Percentiles rank a stretch among this genome's conserved stretches.
phyloP scores from a whole-genome alignment of 2,888 invertebrate genomes.

The Germaria angustata region DNA sequence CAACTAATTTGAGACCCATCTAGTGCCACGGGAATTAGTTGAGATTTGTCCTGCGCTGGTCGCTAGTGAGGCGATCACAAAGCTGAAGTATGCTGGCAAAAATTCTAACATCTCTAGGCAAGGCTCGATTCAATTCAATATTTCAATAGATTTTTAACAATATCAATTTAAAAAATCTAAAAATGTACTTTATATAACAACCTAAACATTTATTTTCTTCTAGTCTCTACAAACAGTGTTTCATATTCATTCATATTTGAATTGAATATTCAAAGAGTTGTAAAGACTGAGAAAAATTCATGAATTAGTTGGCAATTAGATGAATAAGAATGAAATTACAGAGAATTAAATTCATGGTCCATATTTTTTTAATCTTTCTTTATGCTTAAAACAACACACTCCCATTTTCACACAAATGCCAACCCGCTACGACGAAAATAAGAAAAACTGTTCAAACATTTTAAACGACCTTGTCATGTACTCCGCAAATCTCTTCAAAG shows the following conservation, averaged over 20 bases:
- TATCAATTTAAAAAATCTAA: too few species aligned
- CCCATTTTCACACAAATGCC: not conserved
- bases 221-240: too few species aligned
- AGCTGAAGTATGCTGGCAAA: too few species aligned
- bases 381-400: conserved; percentile 2
- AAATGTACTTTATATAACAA: too few species aligned
- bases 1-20: too few species aligned
- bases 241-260: not conserved
- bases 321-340: conserved; percentile 3
- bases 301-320: conserved; percentile 32
- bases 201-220: too few species aligned
- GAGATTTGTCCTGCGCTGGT: too few species aligned
- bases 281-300: not conserved
- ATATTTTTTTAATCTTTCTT: not conserved
- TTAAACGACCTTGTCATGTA: conserved; percentile 68
- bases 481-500: conserved; percentile 53
- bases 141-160: too few species aligned
- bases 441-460: conserved; percentile 43
- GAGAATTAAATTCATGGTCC: conserved; percentile 2
- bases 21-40: too few species aligned
- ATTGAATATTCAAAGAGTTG: not conserved
- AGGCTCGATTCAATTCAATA: too few species aligned
- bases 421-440: conserved; percentile 3
- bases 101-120: too few species aligned
- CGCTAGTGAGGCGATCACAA: too few species aligned